Base-by-base conservation (phyloP, 2,113 vertebrate genomes). In the Theristicus caerulescens region DNA sequence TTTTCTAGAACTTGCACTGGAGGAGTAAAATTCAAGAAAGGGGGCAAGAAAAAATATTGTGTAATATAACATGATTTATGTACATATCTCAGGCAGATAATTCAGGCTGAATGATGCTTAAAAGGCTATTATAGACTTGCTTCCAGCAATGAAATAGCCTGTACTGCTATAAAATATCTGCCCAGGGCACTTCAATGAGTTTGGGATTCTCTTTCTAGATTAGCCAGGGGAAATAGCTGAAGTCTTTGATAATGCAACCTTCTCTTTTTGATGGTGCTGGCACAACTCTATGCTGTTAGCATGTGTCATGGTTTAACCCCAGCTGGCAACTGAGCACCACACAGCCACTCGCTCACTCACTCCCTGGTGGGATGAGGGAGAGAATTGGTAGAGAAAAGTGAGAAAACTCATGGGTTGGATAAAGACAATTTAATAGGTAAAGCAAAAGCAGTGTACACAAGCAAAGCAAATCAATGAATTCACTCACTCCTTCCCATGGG, bases 181-280 rank as follows among this genome's bases (percentile, higher is more conserved):
- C 94, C 87, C 81, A 92, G 95, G 91, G 97, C 96, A 97, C 96
- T 97, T 96, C 92, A 94, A 93, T 95, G 94, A 96, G 90, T 90
- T 91, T 96, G 95, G 92, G 94, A 94, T 95, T 94, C 95, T 93
- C 94, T 86, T 97, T 96, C 96, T 95, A 95, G 94, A 94, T 95
- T 88, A 96, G 95, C 66, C 81, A 96, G 72, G 96, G 92, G 81
- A 97, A 97, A 97, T 73, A 93, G 70, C 92, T 90, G 81, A 89
- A 77, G 55, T 93, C 59, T 94, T 80, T 96, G 83, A 92, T 96
- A 96, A 96, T 62, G 78, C 64, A 96, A 47, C 82, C 78, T 96
- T 96, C 77, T 85, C 49, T 57, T 97, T 96, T 86, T 93, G 44
- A 87, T 91, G 59, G 54, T 52, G 34, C 69, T 90, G 77, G 55